phyloP scores from a whole-genome alignment of 2,113 vertebrate genomes.

The Formicarius rufipectus region DNA sequence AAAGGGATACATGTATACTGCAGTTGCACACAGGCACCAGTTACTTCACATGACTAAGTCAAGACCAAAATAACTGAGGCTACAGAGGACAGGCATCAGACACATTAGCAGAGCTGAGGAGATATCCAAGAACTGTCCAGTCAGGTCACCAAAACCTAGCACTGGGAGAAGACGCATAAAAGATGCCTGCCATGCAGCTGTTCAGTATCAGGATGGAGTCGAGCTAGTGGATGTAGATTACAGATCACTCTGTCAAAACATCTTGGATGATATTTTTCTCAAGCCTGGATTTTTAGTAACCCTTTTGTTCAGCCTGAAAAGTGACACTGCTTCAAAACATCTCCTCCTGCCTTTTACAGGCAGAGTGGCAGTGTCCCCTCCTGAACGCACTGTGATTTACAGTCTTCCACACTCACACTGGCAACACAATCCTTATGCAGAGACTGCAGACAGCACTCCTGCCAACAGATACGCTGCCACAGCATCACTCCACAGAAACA shows the following conservation, averaged over 20 bases:
- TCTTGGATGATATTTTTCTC: neutral
- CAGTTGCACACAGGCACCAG: neutral
- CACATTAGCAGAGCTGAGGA: neutral
- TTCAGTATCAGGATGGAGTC: neutral
- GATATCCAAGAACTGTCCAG: neutral
- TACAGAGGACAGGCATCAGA: neutral
- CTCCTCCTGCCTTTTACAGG: slow-evolving; percentile 4
- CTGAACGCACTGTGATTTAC: slow-evolving; percentile 39
- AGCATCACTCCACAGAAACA: slow-evolving; percentile 2
- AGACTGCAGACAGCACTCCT: slow-evolving; percentile 23
- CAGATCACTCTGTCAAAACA: neutral
- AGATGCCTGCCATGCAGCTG: neutral
- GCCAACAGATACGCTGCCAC: slow-evolving; percentile 10
- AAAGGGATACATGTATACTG: neutral
- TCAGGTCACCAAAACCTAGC: neutral
- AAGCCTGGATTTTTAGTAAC: neutral
- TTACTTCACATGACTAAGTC: neutral
- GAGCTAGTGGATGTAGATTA: neutral
- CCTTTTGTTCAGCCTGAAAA: neutral
- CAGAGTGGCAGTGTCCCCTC: slow-evolving; percentile 42
- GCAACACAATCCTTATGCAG: neutral
- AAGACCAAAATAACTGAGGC: neutral
- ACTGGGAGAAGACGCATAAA: neutral
- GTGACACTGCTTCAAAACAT: neutral
- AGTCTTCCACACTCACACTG: neutral